Conservation (phyloP, 2,888 invertebrate genomes). For the Hermaeophaga mercurialis region DNA sequence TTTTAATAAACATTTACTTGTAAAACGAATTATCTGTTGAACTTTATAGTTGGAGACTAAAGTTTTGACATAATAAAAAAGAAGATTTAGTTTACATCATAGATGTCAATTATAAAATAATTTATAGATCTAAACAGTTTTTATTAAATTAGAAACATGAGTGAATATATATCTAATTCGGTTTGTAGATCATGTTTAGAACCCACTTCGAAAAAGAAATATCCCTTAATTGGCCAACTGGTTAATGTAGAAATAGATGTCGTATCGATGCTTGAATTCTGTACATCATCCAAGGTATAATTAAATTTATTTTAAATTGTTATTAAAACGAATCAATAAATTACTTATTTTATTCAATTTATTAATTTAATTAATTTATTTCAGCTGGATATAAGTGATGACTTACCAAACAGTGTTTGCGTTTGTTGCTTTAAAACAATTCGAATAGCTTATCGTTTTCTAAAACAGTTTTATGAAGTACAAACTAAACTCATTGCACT, state of each 20-base stretch:
- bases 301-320: too few species aligned
- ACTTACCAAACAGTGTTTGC: constrained; percentile 22
- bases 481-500: constrained; percentile 1
- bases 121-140: background rate
- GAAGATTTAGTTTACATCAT: background rate
- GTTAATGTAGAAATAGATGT: constrained; percentile 10
- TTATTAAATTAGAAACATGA: too few species aligned
- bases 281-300: constrained; percentile 17
- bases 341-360: background rate
- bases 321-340: too few species aligned
- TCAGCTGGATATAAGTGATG: constrained; percentile 12
- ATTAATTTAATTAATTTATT: background rate
- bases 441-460: constrained; percentile 23
- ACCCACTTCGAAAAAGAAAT: background rate
- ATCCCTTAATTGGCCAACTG: constrained; percentile 10
- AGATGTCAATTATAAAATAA: too few species aligned
- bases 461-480: constrained; percentile 25
- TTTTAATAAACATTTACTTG: too few species aligned
- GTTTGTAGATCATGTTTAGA: constrained; percentile 18
- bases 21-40: too few species aligned
- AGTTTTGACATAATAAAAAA: too few species aligned
- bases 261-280: constrained; percentile 14
- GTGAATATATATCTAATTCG: background rate
- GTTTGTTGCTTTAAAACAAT: constrained; percentile 22
- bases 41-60: too few species aligned